phyloP scores from a whole-genome alignment of 1,140 invertebrate genomes.

The Magallana ariakensis region DNA sequence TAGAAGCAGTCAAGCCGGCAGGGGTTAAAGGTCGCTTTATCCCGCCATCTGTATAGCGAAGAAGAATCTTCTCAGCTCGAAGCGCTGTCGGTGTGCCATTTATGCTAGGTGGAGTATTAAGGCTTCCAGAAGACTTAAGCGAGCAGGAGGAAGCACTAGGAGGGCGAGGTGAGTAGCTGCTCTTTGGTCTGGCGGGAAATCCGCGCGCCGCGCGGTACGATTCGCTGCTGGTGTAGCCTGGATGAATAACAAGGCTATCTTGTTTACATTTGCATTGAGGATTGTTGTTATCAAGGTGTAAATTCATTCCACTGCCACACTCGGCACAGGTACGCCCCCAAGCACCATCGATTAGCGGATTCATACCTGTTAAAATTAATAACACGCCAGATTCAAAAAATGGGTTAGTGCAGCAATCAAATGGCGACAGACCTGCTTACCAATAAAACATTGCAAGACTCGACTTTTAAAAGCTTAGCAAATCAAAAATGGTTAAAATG shows the following conservation, averaged over 20 bases:
- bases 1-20: background rate
- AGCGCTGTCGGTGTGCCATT: slow-evolving; percentile 20
- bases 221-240: slow-evolving; percentile 43
- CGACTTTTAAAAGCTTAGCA: no score
- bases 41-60: slow-evolving; percentile 63
- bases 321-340: slow-evolving; percentile 68
- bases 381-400: slow-evolving; percentile 23
- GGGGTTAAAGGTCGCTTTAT: slow-evolving; percentile 64
- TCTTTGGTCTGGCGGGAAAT: slow-evolving; percentile 58
- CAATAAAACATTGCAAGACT: no score
- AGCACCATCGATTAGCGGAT: slow-evolving; percentile 62
- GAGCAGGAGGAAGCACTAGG: slow-evolving; percentile 55
- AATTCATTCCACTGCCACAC: slow-evolving; percentile 73
- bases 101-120: slow-evolving; percentile 37
- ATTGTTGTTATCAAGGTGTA: slow-evolving; percentile 70
- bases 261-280: slow-evolving; percentile 73
- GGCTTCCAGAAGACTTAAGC: slow-evolving; percentile 6
- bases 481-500: no score
- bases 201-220: slow-evolving; percentile 54
- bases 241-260: slow-evolving; percentile 66
- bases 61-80: slow-evolving; percentile 58
- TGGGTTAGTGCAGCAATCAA: background rate
- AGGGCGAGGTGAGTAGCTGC: slow-evolving; percentile 61
- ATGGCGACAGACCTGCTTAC: background rate
- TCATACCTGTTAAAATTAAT: slow-evolving; percentile 64